Evolutionary conservation across 2,113 vertebrate genomes (phyloP).

Genomic region (Eonycteris spelaea): DNA sequence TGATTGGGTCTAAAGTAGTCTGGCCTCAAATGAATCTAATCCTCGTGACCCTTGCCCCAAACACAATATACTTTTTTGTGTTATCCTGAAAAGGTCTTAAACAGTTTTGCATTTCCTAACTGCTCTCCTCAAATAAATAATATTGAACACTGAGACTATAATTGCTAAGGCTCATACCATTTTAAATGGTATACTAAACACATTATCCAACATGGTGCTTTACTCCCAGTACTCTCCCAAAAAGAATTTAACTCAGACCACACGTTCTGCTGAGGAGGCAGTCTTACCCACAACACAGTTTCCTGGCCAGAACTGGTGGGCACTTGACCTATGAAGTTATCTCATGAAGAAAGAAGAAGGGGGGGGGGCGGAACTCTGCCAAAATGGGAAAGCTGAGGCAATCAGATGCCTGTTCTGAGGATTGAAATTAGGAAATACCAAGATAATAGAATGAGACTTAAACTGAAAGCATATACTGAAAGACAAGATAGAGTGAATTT

Average conservation of each 20-base stretch:
- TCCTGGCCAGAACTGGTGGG: not conserved
- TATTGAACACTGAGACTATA: not conserved
- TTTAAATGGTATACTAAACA: not conserved
- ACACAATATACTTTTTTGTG: not conserved
- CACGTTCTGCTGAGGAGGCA: not conserved
- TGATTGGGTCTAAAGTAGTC: not conserved
- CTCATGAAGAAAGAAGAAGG: not conserved
- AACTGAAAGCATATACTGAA: not conserved
- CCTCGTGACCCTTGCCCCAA: not conserved
- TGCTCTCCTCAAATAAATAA: not conserved
- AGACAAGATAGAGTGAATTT: not conserved
- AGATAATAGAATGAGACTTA: not conserved
- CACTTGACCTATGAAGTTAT: not conserved
- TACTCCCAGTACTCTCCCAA: not conserved
- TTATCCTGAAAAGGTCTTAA: not conserved
- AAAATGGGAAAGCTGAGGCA: not conserved
- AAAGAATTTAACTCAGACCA: not conserved
- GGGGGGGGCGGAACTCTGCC: not conserved
- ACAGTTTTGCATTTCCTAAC: not conserved
- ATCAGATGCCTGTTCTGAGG: not conserved
- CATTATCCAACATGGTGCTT: not conserved
- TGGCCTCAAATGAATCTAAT: not conserved
- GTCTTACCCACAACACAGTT: not conserved
- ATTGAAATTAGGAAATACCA: not conserved
- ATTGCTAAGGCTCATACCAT: not conserved